Percentiles rank a stretch among this genome's conserved stretches.
Conservation (phyloP, 2,888 invertebrate species). For the Luperina nickerlii region DNA sequence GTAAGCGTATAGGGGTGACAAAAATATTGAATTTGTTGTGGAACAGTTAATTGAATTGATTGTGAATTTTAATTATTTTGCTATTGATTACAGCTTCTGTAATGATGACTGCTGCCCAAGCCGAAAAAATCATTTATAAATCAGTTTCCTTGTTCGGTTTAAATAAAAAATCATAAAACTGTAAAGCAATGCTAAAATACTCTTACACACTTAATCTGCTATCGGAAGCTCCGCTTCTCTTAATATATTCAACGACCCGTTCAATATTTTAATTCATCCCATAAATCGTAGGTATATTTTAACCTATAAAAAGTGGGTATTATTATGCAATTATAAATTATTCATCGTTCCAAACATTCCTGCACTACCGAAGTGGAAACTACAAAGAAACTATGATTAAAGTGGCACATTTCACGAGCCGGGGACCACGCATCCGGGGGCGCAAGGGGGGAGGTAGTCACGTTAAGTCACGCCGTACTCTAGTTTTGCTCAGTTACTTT, state of each 20-base stretch:
- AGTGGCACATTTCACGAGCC: slow-evolving; percentile 66
- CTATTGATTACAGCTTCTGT: background rate
- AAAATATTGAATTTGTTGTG: slow-evolving; percentile 9
- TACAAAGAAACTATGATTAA: slow-evolving; percentile 69
- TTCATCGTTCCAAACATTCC: slow-evolving; percentile 58
- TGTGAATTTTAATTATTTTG: background rate
- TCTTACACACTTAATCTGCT: background rate
- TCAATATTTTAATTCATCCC: slow-evolving; percentile 8
- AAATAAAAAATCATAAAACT: background rate
- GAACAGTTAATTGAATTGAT: background rate
- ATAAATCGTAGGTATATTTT: slow-evolving; percentile 23
- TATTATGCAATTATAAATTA: slow-evolving; percentile 63
- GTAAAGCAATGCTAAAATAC: background rate
- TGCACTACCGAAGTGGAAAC: slow-evolving; percentile 53
- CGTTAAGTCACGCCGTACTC: slow-evolving; percentile 14
- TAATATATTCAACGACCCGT: slow-evolving; percentile 24
- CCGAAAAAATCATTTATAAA: background rate
- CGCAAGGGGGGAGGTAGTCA: background rate
- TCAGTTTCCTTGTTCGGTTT: background rate
- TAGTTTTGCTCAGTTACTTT: slow-evolving; percentile 50
- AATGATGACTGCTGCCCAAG: background rate
- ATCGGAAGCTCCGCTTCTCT: background rate
- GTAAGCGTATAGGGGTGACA: background rate
- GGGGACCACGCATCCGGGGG: slow-evolving; percentile 43
- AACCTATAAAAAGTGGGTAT: slow-evolving; percentile 43